Percentiles rank a stretch among this genome's conserved stretches.
Conservation (phyloP, 2,797 vertebrate species). For the Margarornis squamiger region DNA sequence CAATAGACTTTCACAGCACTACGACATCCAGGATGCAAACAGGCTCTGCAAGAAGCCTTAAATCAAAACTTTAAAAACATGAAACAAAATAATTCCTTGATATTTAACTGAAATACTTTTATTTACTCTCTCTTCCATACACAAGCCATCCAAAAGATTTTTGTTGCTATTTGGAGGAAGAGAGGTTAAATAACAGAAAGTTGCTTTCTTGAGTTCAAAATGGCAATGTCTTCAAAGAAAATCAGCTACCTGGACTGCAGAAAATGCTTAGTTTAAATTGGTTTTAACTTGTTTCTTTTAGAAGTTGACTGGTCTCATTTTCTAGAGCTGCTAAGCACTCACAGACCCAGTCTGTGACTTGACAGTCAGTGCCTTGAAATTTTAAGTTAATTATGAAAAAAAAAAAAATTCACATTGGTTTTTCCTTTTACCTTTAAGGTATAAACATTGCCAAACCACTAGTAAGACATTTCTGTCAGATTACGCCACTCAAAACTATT, state of each 20-base stretch:
- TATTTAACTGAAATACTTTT: neutral
- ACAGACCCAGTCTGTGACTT: neutral
- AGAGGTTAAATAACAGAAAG: neutral
- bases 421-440: neutral
- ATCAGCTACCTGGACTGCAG: neutral
- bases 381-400: neutral
- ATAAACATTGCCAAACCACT: neutral
- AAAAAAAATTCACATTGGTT: neutral
- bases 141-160: neutral
- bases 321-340: neutral
- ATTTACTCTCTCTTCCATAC: neutral
- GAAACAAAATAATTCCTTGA: neutral
- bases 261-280: neutral
- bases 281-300: neutral
- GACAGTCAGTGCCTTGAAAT: neutral
- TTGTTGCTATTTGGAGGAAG: neutral
- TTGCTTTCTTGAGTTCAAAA: neutral
- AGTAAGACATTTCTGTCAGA: neutral
- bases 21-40: neutral
- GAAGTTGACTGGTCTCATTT: neutral
- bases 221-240: neutral
- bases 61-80: neutral
- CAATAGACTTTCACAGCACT: neutral
- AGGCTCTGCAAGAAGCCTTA: accelerated
- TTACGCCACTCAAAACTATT: neutral